Evolutionary conservation across 2,797 vertebrate species (phyloP).

Genomic region (Rhinophrynus dorsalis): DNA sequence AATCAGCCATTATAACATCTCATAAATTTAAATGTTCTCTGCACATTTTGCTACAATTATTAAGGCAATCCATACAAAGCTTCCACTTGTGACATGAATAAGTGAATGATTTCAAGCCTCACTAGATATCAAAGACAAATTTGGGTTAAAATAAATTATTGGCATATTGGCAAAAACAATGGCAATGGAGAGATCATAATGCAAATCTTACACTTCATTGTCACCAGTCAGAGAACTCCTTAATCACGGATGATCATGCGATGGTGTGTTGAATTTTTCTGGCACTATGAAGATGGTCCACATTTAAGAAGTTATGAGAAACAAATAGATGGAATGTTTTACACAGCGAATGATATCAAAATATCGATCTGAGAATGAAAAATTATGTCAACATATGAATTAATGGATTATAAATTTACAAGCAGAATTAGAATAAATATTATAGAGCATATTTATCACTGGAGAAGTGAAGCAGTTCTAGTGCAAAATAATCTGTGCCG

Average conservation of each 20-base stretch:
- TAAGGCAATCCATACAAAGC: too few species aligned
- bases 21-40: too few species aligned
- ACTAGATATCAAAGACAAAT: too few species aligned
- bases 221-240: constrained; percentile 10
- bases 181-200: constrained; percentile 1
- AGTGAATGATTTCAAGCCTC: too few species aligned
- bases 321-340: constrained; percentile 41
- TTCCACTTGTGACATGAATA: too few species aligned
- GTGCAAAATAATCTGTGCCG: too few species aligned
- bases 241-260: constrained; percentile 29
- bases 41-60: too few species aligned
- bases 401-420: background rate
- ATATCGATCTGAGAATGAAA: constrained; percentile 39
- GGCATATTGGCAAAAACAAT: background rate
- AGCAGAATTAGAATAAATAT: background rate
- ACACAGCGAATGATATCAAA: constrained; percentile 16
- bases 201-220: constrained; percentile 23
- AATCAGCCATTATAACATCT: too few species aligned
- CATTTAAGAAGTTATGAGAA: constrained; percentile 17
- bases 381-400: constrained; percentile 3
- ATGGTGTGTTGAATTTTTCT: constrained; percentile 8
- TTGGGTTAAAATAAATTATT: too few species aligned
- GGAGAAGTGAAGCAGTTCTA: too few species aligned
- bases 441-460: too few species aligned
- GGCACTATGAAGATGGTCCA: constrained; percentile 20